phyloP scores from a whole-genome alignment of 2,113 vertebrate species.

The Egretta garzetta region DNA sequence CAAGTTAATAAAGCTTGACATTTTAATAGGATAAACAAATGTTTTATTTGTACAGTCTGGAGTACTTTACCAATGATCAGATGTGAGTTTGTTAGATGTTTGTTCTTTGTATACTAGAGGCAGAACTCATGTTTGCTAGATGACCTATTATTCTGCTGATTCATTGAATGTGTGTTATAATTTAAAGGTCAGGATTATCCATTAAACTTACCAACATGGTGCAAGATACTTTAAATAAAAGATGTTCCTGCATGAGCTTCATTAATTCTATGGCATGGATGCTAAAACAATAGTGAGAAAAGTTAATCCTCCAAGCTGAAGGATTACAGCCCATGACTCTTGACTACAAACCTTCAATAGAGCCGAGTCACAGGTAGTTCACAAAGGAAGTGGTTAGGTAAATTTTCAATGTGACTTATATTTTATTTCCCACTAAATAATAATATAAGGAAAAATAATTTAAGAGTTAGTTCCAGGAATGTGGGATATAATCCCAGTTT shows the following conservation, averaged over 20 bases:
- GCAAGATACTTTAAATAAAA: slow-evolving; percentile 73
- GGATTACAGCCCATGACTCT: not conserved
- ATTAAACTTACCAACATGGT: slow-evolving; percentile 82
- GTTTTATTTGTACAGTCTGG: slow-evolving; percentile 48
- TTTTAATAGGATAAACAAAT: slow-evolving; percentile 66
- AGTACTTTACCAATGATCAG: slow-evolving; percentile 33
- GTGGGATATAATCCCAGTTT: not conserved
- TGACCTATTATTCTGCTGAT: slow-evolving; percentile 73
- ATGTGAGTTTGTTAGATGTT: slow-evolving; percentile 34
- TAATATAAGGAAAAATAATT: not conserved
- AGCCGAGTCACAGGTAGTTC: not conserved
- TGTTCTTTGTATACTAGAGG: slow-evolving; percentile 28
- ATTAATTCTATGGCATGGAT: slow-evolving; percentile 40
- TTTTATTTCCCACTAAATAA: not conserved
- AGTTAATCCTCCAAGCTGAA: not conserved
- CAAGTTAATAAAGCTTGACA: slow-evolving; percentile 59
- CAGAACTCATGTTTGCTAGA: slow-evolving; percentile 22
- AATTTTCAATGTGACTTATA: not conserved
- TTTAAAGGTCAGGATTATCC: slow-evolving; percentile 86
- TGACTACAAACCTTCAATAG: not conserved
- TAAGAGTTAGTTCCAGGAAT: not conserved
- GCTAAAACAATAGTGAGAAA: not conserved
- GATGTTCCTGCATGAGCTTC: slow-evolving; percentile 3
- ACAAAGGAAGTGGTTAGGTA: not conserved
- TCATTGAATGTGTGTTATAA: slow-evolving; percentile 73